Conservation (phyloP, 2,113 vertebrate species). For the Otus sunia region DNA sequence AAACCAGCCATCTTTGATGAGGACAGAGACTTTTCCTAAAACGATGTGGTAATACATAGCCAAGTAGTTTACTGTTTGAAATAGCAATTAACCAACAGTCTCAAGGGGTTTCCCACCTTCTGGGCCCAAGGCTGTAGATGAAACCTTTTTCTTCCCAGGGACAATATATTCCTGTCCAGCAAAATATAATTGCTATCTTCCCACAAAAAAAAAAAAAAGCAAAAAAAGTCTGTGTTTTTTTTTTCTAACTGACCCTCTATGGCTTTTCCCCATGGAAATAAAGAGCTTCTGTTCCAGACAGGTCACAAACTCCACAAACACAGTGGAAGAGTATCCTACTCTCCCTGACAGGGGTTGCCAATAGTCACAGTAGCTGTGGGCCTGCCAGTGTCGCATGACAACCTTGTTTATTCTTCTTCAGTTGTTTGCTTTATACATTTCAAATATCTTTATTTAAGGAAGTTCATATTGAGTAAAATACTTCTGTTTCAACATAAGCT, state of each 20-base stretch:
- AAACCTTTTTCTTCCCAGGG: neutral
- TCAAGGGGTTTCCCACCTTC: neutral
- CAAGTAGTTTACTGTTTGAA: neutral
- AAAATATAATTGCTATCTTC: neutral
- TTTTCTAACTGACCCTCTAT: neutral
- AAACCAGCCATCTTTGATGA: neutral
- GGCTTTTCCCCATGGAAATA: neutral
- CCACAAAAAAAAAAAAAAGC: neutral
- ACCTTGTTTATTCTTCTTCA: neutral
- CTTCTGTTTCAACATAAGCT: neutral
- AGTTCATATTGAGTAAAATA: neutral
- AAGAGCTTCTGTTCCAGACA: neutral
- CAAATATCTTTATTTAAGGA: neutral
- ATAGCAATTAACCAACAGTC: neutral
- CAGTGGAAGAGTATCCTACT: neutral
- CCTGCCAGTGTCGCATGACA: neutral
- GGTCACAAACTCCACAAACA: neutral
- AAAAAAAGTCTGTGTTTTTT: neutral
- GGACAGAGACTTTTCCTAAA: neutral
- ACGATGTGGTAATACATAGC: neutral
- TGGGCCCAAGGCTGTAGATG: neutral
- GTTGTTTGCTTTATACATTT: neutral
- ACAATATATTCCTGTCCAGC: neutral
- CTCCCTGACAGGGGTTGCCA: neutral
- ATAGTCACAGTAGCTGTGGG: neutral